These are phyloP conservation scores for Aricia artaxerxes DNA, from an alignment of 2,888 invertebrate genomes.

Conservation along the genomic window DNA sequence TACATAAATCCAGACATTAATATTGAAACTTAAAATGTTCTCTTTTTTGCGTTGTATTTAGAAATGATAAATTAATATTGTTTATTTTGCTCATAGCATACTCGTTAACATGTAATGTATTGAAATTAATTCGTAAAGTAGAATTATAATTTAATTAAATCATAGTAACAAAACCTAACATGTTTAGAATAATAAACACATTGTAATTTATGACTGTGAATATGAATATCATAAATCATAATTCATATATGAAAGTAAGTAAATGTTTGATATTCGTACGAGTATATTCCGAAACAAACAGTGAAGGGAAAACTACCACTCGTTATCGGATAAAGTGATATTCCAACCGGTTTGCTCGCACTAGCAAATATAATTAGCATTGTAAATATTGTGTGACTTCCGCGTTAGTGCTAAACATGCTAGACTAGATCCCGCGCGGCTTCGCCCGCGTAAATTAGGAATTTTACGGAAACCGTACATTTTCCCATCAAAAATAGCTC, in stretches of 20 bases:
- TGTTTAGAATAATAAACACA: not conserved
- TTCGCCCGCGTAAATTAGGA: too few relatives aligned
- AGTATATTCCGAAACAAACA: not conserved
- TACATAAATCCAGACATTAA: too few relatives aligned
- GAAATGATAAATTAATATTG: not conserved
- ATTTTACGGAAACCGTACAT: too few relatives aligned
- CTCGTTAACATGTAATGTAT: not conserved
- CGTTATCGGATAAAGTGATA: slow-evolving; percentile 19
- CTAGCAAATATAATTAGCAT: slow-evolving; percentile 18
- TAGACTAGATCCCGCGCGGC: too few relatives aligned
- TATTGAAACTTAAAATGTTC: not conserved
- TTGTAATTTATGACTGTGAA: not conserved
- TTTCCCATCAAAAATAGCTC: too few relatives aligned
- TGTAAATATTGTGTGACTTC: slow-evolving; percentile 23
- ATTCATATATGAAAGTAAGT: not conserved
- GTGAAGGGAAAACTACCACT: not conserved
- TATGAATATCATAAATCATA: not conserved
- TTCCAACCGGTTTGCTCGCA: slow-evolving; percentile 12
- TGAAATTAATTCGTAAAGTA: not conserved
- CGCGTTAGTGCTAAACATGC: not conserved
- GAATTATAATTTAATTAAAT: not conserved
- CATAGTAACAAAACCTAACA: not conserved
- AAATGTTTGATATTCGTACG: slow-evolving; percentile 6
- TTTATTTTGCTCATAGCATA: not conserved
- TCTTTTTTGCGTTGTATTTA: not conserved